These are phyloP conservation scores for Cyphomyrus discorhynchus DNA, from an alignment of 2,113 vertebrate genomes.

Conservation along the genomic window DNA sequence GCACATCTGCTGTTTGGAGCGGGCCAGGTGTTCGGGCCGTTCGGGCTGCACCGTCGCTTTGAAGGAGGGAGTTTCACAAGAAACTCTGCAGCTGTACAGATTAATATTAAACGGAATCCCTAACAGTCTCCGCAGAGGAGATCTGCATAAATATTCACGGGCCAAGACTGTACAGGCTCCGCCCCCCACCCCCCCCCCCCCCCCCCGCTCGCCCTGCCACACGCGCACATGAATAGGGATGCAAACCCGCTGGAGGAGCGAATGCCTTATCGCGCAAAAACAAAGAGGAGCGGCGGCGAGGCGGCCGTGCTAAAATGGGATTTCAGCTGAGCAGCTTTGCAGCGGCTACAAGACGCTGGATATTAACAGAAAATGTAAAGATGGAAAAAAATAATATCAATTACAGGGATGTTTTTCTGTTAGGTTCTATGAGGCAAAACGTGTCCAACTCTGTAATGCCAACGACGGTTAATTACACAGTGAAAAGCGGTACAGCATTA, in stretches of 20 bases:
- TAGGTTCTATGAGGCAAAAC: neutral
- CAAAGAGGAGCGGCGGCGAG: neutral
- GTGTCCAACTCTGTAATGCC: neutral
- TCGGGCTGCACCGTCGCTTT: constrained; percentile 10
- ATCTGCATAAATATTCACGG: constrained; percentile 48
- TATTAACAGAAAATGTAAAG: neutral
- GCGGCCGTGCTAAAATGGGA: neutral
- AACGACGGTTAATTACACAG: neutral
- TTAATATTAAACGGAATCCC: constrained; percentile 49
- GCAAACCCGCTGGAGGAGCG: constrained; percentile 35
- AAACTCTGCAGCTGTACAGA: constrained; percentile 35
- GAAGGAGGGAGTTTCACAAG: constrained; percentile 25
- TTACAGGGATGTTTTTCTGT: neutral
- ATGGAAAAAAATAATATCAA: neutral
- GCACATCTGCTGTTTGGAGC: constrained; percentile 12
- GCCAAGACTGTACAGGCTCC: constrained; percentile 37
- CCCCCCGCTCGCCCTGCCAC: constrained; percentile 4
- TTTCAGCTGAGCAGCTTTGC: neutral
- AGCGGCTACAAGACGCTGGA: neutral
- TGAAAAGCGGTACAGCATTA: neutral
- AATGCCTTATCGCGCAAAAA: constrained; percentile 18
- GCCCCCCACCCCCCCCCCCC: constrained; percentile 31
- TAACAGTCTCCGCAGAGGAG: constrained; percentile 35
- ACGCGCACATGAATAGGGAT: constrained; percentile 42
- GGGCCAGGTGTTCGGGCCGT: constrained; percentile 33